A percentile compares a stretch with the other conserved stretches of the same genome.
Conservation (phyloP, 2,113 vertebrate genomes). For the Hippocampus zosterae region DNA sequence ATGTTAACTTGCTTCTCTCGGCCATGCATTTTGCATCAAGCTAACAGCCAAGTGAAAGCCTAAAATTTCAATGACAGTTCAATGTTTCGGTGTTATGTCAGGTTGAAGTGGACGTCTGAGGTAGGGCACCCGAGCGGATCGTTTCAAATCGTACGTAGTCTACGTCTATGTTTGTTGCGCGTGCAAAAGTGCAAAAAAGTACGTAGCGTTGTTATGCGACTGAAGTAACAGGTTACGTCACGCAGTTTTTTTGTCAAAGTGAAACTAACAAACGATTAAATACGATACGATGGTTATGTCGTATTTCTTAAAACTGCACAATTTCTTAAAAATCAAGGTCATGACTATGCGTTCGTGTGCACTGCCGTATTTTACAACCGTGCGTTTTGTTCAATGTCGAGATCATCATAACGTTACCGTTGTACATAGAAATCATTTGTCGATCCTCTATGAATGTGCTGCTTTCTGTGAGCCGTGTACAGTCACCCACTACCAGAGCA, state of each 20-base stretch:
- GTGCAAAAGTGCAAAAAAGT: background rate
- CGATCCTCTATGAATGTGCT: background rate
- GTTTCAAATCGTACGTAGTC: background rate
- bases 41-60: conserved; percentile 30
- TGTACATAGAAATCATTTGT: background rate
- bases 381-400: background rate
- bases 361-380: background rate
- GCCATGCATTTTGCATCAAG: background rate
- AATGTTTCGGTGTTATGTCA: conserved; percentile 17
- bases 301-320: too few species aligned
- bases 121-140: too few species aligned
- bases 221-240: background rate
- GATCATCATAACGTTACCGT: too few species aligned
- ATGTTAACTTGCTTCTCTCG: background rate
- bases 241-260: background rate
- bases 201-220: background rate
- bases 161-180: background rate
- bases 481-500: background rate
- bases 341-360: background rate
- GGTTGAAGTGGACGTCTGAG: background rate
- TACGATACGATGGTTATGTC: background rate
- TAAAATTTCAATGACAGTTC: conserved; percentile 36
- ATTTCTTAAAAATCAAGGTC: background rate
- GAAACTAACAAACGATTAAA: background rate
- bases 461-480: background rate